phyloP scores from a whole-genome alignment of 2,113 vertebrate species.

The Hemiscyllium ocellatum region DNA sequence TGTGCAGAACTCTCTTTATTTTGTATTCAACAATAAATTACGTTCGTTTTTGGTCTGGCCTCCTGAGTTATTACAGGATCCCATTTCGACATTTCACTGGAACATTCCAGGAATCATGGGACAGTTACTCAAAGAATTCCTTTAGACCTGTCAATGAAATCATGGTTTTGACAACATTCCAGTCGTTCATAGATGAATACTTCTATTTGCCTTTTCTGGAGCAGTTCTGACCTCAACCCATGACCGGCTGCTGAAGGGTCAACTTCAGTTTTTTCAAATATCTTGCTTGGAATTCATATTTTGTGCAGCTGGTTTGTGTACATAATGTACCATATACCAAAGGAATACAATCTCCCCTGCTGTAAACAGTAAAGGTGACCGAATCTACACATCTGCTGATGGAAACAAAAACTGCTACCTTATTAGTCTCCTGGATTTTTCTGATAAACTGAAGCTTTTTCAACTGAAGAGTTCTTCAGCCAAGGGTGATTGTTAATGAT shows the following conservation, averaged over 20 bases:
- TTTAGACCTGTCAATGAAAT: constrained; percentile 10
- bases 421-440: not conserved
- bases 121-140: not conserved
- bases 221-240: not conserved
- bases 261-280: not conserved
- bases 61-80: not conserved
- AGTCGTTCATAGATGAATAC: not conserved
- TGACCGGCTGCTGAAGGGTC: not conserved
- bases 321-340: not conserved
- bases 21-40: too few species aligned
- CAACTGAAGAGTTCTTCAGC: not conserved
- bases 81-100: not conserved
- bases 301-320: not conserved
- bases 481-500: not conserved
- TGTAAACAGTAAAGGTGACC: not conserved
- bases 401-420: not conserved
- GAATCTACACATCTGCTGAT: constrained; percentile 4
- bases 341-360: not conserved
- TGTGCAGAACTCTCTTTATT: too few species aligned
- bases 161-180: constrained; percentile 2
- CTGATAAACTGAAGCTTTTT: not conserved
- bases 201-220: constrained; percentile 26
- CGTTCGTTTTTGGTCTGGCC: too few species aligned
- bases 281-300: not conserved
- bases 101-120: not conserved